Evolutionary conservation across 2,113 vertebrate species (phyloP).

Genomic region (Ctenodactylus gundi): DNA sequence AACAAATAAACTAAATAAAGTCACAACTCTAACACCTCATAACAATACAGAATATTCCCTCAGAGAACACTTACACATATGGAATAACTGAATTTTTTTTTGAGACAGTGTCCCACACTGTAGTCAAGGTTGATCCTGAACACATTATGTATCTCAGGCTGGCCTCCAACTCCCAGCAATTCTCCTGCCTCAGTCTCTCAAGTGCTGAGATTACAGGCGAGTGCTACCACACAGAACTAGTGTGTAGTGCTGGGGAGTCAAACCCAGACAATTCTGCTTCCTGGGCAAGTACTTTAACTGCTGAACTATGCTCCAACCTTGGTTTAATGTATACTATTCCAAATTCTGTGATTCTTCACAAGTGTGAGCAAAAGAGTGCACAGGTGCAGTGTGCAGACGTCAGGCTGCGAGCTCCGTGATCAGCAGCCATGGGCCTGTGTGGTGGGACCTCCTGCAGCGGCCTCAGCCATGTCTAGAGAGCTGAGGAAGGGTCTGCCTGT

Average conservation of each 20-base stretch:
- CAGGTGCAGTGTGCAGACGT: conserved; percentile 63
- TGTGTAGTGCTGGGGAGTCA: no score
- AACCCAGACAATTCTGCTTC: no score
- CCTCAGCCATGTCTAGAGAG: conserved; percentile 35
- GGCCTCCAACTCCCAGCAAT: no score
- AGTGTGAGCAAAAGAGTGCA: conserved; percentile 41
- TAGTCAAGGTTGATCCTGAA: no score
- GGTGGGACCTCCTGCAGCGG: background rate
- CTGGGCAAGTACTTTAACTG: no score
- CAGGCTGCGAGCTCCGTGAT: conserved; percentile 17
- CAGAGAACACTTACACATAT: background rate
- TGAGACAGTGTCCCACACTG: no score
- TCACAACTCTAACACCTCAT: conserved; percentile 11
- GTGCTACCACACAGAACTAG: no score
- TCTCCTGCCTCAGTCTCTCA: no score
- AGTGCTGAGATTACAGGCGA: no score
- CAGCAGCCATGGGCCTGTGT: background rate
- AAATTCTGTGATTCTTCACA: conserved; percentile 48
- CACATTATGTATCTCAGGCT: no score
- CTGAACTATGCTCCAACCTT: no score
- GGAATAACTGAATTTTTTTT: no score
- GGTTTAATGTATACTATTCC: conserved; percentile 35
- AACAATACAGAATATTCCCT: conserved; percentile 18
- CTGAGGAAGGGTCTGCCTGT: background rate
- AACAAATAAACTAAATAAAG: conserved; percentile 51